Conservation (phyloP, 2,797 vertebrate genomes). For the Fundulus diaphanus region DNA sequence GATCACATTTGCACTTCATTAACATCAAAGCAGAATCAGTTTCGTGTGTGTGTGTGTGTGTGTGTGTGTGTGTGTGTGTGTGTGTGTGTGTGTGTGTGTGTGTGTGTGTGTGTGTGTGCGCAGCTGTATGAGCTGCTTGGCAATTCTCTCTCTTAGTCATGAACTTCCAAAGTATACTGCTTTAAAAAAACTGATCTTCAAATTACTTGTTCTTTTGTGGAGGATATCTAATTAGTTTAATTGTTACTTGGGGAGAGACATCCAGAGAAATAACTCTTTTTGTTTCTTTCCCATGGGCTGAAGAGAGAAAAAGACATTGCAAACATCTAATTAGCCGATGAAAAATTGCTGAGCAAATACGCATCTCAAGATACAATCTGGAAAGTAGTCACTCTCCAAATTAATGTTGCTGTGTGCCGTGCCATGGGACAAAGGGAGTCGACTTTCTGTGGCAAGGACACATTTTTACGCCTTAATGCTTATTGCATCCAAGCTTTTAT, state of each 20-base stretch:
- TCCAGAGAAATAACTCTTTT: conserved; percentile 57
- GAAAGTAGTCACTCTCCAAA: conserved; percentile 52
- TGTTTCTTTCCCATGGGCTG: conserved; percentile 56
- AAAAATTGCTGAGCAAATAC: conserved; percentile 68
- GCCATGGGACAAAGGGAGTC: conserved; percentile 38
- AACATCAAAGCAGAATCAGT: conserved; percentile 10
- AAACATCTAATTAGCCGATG: conserved; percentile 67
- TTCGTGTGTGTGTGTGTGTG: not conserved
- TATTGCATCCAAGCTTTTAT: conserved; percentile 43
- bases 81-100: too few relatives aligned
- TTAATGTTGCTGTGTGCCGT: conserved; percentile 43
- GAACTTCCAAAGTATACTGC: conserved; percentile 34
- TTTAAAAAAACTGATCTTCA: conserved; percentile 40
- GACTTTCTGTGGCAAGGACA: conserved; percentile 31
- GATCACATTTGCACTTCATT: not conserved
- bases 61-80: too few relatives aligned
- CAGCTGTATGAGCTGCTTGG: not conserved
- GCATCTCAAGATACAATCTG: conserved; percentile 64
- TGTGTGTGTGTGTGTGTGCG: too few relatives aligned
- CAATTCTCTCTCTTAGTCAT: conserved; percentile 3
- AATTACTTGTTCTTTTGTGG: conserved; percentile 51
- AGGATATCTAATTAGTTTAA: conserved; percentile 63
- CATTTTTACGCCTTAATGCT: conserved; percentile 40
- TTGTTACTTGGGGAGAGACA: conserved; percentile 59
- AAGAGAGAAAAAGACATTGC: conserved; percentile 38